Evolutionary conservation across 2,797 vertebrate genomes (phyloP).

Genomic region (Amphiprion clarkii): DNA sequence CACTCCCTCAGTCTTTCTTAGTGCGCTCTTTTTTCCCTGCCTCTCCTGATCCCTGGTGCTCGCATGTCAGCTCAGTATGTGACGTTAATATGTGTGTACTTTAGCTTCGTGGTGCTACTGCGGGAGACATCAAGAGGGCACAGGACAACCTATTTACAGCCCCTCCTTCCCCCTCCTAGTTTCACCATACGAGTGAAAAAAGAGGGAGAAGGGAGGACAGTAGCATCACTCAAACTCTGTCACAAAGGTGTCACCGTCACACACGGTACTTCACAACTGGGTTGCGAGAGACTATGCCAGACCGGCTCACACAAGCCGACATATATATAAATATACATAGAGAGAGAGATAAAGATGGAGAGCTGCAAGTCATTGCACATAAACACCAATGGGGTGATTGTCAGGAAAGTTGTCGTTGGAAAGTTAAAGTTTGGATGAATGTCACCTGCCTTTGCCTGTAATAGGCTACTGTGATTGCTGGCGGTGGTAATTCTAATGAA

Average conservation of each 20-base stretch:
- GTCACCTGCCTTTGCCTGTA: conserved; percentile 33
- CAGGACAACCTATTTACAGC: conserved; percentile 53
- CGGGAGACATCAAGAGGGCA: conserved; percentile 48
- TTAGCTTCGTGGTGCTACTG: conserved; percentile 54
- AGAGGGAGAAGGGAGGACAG: conserved; percentile 26
- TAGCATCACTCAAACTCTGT: conserved; percentile 45
- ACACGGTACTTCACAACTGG: conserved; percentile 36
- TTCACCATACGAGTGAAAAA: conserved; percentile 18
- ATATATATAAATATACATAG: conserved; percentile 13
- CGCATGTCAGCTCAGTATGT: conserved; percentile 67
- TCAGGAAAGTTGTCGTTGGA: conserved; percentile 53
- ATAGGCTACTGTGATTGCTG: conserved; percentile 38
- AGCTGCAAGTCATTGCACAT: conserved; percentile 31
- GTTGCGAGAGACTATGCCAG: conserved; percentile 29
- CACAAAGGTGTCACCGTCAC: conserved; percentile 57
- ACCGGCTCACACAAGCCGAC: conserved; percentile 3
- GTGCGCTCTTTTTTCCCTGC: conserved; percentile 13
- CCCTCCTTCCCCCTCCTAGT: conserved; percentile 14
- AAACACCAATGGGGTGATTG: conserved; percentile 36
- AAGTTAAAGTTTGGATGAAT: conserved; percentile 28
- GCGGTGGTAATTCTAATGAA: conserved; percentile 26
- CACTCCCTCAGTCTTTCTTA: conserved; percentile 33
- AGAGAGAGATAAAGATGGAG: background rate
- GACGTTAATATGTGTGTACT: conserved; percentile 40
- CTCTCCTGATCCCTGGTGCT: conserved; percentile 56